Evolutionary conservation across 2,888 invertebrate species (phyloP), one percentile per base, ranked within the genome.

Genomic region (Tetheella fluctuosa): DNA sequence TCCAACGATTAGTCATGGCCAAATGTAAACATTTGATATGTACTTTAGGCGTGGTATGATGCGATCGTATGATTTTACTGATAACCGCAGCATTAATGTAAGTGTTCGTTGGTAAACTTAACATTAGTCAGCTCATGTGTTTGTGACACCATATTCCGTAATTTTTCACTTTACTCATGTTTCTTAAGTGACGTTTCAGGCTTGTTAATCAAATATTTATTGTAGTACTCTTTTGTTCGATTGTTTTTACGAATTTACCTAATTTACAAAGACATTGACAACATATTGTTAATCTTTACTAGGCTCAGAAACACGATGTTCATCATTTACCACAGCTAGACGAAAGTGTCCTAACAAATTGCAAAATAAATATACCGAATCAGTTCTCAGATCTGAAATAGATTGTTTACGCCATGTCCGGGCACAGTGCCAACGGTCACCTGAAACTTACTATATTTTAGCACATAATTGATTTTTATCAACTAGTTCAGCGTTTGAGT

Each of bases 321-420:
- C 39, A n/a, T n/a, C 13, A 39, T 39, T 30, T 15, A 20, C 15
- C 58, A 59, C 60, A 67, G 63, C 64, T 67, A 6, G 61, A 69
- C 70, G 72, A 75, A 84, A 81, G 77, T 79, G 69, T 63, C 63
- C 74, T 68, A 74, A 73, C 76, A 74, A 79, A 80, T 82, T 80
- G 48, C 30, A 54, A 28, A 30, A 84, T 80, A 79, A 85, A 84
- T 81, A 82, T 79, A 74, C 76, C 77, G 83, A 84, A 86, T 87
- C 86, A 84, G 83, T 84, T 86, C 85, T 80, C 79, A 82, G 86
- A 85, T 86, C 90, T 84, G 84, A 92, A 92, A 92, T 91, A 92
- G 91, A 88, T 88, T 92, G 91, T 92, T 92, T 91, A 91, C 91
- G 88, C 87, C 86, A 83, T 83, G 81, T 81, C 79, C 81, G 83